Evolutionary conservation across 2,888 invertebrate species (phyloP).

Genomic region (Entomobrya multifasciata): DNA sequence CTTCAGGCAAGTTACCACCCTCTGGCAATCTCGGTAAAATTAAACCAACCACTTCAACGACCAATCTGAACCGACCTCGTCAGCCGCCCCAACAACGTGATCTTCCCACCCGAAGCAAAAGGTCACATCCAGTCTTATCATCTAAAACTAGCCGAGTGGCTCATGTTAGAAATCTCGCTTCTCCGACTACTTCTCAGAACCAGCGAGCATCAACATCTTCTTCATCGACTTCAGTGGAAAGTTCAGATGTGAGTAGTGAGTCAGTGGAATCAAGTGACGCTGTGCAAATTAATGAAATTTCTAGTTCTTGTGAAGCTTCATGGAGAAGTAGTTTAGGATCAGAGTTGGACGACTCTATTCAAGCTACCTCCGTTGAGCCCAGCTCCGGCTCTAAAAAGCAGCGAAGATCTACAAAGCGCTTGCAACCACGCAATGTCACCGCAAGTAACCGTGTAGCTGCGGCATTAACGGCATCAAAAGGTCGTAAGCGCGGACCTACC

Average conservation of each 20-base stretch:
- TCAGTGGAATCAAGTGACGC: constrained; percentile 21
- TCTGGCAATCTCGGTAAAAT: too few species aligned
- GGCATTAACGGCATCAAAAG: neutral
- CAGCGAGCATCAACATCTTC: neutral
- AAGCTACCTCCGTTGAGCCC: neutral
- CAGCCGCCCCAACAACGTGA: neutral
- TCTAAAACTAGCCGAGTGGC: constrained; percentile 33
- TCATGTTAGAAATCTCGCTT: neutral
- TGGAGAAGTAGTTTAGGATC: constrained; percentile 14
- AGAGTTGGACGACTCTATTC: constrained; percentile 11
- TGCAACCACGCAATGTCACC: neutral
- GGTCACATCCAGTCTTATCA: neutral
- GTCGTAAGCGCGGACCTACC: neutral
- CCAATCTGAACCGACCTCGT: neutral
- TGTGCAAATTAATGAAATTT: constrained; percentile 78
- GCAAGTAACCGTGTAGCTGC: neutral
- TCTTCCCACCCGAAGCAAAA: neutral
- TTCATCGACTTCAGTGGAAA: neutral
- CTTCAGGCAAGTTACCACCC: neutral
- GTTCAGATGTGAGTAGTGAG: neutral
- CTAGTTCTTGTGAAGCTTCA: constrained; percentile 75
- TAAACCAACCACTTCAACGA: neutral
- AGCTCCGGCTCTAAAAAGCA: neutral
- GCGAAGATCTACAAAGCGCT: neutral
- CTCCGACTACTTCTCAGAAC: neutral